Evolutionary conservation across 2,797 vertebrate genomes (phyloP).

Genomic region (Catharus ustulatus): DNA sequence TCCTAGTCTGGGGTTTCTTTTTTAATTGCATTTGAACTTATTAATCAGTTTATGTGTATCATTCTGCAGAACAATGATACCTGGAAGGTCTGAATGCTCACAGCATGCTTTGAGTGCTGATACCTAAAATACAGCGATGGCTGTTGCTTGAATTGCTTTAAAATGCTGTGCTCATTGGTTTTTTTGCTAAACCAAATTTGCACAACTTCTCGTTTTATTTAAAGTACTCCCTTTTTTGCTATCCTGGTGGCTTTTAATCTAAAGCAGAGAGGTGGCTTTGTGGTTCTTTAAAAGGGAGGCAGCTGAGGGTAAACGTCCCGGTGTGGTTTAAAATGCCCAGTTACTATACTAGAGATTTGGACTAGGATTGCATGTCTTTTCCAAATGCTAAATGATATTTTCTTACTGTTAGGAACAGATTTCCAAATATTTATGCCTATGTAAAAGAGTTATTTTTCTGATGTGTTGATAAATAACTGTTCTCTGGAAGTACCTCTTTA

Average conservation of each 20-base stretch:
- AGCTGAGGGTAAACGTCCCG: not conserved
- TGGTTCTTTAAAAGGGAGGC: not conserved
- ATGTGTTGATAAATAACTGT: not conserved
- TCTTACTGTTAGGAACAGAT: not conserved
- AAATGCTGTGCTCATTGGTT: not conserved
- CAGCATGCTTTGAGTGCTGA: not conserved
- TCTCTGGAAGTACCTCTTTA: not conserved
- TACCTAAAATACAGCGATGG: not conserved
- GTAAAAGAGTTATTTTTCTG: not conserved
- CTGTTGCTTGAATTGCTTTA: not conserved
- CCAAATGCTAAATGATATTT: not conserved
- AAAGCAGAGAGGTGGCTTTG: not conserved
- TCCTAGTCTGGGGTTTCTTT: not conserved
- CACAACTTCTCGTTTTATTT: not conserved
- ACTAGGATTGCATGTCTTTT: not conserved
- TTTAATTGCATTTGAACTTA: not conserved
- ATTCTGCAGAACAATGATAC: not conserved
- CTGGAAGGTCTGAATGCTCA: not conserved
- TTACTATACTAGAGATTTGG: not conserved
- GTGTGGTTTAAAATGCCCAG: not conserved
- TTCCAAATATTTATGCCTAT: not conserved
- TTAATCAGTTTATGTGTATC: not conserved
- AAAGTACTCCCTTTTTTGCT: not conserved
- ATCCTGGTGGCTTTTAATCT: not conserved
- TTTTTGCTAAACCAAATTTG: not conserved